A percentile compares a stretch with the other conserved stretches of the same genome.
Evolutionary conservation across 1,140 invertebrate species (phyloP).

Genomic region (Asbolus verrucosus): DNA sequence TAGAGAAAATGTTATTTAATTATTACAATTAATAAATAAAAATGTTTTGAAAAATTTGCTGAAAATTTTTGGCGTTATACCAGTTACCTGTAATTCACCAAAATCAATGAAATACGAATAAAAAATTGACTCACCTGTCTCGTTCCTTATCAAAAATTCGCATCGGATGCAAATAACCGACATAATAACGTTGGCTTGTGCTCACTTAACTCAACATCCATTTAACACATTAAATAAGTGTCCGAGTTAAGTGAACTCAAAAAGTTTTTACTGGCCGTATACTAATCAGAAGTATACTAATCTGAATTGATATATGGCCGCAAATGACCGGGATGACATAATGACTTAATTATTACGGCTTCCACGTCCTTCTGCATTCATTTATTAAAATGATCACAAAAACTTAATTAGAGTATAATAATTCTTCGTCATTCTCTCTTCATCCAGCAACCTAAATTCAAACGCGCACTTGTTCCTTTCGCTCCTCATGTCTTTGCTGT

Average conservation of each 20-base stretch:
- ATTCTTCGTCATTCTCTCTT: slow-evolving; percentile 71
- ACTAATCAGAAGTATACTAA: neutral
- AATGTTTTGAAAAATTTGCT: no score
- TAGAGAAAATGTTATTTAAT: no score
- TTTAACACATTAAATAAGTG: slow-evolving; percentile 11
- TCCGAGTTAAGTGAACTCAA: slow-evolving; percentile 29
- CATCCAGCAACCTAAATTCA: slow-evolving; percentile 77
- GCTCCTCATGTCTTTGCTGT: slow-evolving; percentile 73
- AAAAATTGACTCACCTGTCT: no score
- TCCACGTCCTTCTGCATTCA: no score
- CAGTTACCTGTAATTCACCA: no score
- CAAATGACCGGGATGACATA: slow-evolving; percentile 8
- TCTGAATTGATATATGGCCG: neutral
- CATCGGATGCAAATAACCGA: slow-evolving; percentile 34
- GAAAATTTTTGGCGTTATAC: no score
- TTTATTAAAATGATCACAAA: no score
- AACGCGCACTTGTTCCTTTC: slow-evolving; percentile 80
- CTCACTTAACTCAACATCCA: slow-evolving; percentile 10
- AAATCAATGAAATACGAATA: no score
- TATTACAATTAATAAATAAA: no score
- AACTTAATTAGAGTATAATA: slow-evolving; percentile 57
- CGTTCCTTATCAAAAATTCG: slow-evolving; percentile 10
- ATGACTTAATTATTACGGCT: slow-evolving; percentile 35
- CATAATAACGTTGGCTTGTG: neutral
- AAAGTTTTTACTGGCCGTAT: slow-evolving; percentile 11